Conservation (phyloP, 1,140 invertebrate species). For the Doryteuthis pealeii region DNA sequence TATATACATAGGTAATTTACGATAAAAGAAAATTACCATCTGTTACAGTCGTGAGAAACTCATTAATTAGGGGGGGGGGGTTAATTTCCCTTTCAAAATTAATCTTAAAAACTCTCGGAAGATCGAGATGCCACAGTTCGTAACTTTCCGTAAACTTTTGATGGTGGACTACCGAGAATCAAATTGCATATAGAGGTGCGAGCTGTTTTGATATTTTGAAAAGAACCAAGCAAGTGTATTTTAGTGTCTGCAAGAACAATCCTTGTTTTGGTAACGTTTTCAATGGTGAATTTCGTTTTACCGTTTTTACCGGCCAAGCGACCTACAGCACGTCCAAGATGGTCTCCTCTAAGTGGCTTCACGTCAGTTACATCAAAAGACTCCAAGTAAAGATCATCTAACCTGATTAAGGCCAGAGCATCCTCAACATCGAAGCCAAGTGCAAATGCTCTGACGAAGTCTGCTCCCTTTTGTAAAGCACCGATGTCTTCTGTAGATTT, state of each 20-base stretch:
- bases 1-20: no score
- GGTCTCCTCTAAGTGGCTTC: slow-evolving; percentile 92
- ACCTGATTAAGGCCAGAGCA: slow-evolving; percentile 86
- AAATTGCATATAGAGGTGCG: slow-evolving; percentile 95
- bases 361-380: slow-evolving; percentile 97
- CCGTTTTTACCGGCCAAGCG: slow-evolving; percentile 96
- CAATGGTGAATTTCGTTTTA: slow-evolving; percentile 96
- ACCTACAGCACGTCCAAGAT: slow-evolving; percentile 92
- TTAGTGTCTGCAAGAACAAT: slow-evolving; percentile 96
- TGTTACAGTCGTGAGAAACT: no score
- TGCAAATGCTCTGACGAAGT: slow-evolving; percentile 96
- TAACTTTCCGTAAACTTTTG: slow-evolving; percentile 93
- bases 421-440: slow-evolving; percentile 98
- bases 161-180: slow-evolving; percentile 93
- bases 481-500: slow-evolving; percentile 82
- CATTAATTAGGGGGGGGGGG: no score
- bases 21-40: no score
- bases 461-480: slow-evolving; percentile 94
- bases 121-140: slow-evolving; percentile 79
- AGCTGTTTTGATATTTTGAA: slow-evolving; percentile 94
- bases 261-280: slow-evolving; percentile 98
- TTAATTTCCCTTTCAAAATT: not conserved
- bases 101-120: slow-evolving; percentile 77
- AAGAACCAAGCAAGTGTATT: slow-evolving; percentile 97
- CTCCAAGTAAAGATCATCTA: slow-evolving; percentile 97